phyloP scores from a whole-genome alignment of 2,113 vertebrate species.

The Platichthys flesus region DNA sequence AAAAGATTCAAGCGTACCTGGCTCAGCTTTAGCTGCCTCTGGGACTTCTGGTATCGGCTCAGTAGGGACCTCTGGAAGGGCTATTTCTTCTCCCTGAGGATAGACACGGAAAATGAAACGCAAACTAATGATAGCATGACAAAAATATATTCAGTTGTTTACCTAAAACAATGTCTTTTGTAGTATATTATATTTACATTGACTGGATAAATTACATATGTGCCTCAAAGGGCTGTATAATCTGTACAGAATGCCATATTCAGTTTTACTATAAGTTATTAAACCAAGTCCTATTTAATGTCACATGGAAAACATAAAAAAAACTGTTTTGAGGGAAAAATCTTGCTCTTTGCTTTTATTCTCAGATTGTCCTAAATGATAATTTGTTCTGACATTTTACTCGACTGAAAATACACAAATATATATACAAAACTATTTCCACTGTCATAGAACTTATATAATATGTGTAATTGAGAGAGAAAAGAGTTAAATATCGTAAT shows the following conservation, averaged over 20 bases:
- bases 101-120: background rate
- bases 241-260: background rate
- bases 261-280: too few relatives aligned
- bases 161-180: background rate
- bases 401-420: background rate
- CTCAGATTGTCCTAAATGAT: too few relatives aligned
- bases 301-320: too few relatives aligned
- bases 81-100: constrained; percentile 82
- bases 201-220: too few relatives aligned
- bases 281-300: too few relatives aligned
- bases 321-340: too few relatives aligned
- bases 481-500: constrained; percentile 22
- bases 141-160: background rate
- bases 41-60: constrained; percentile 82
- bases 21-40: constrained; percentile 60
- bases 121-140: background rate
- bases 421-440: background rate
- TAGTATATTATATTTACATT: background rate
- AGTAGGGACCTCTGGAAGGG: constrained; percentile 89
- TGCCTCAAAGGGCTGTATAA: background rate
- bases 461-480: constrained; percentile 1
- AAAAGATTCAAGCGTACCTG: constrained; percentile 75
- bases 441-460: background rate
- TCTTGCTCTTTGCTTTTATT: too few relatives aligned
- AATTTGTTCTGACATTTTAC: background rate